Percentiles rank a stretch among this genome's conserved stretches.
These are phyloP conservation scores for Chloroceryle aenea DNA, from an alignment of 2,113 vertebrate genomes.

Conservation along the genomic window DNA sequence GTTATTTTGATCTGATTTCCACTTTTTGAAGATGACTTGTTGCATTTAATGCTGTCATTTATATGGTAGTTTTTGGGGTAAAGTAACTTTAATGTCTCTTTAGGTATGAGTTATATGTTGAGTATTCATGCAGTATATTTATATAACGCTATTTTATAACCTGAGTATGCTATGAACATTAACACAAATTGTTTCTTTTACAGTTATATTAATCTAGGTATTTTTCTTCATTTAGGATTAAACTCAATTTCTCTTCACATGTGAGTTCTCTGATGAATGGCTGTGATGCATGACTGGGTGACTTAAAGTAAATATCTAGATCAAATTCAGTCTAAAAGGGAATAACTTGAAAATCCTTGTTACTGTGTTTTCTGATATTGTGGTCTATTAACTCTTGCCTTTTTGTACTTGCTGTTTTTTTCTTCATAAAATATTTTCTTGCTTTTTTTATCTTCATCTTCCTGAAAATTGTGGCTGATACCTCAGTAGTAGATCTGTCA, in stretches of 20 bases:
- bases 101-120: background rate
- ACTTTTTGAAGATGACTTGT: background rate
- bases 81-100: background rate
- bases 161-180: background rate
- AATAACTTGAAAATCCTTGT: slow-evolving; percentile 15
- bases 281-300: slow-evolving; percentile 4
- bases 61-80: background rate
- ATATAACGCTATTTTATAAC: background rate
- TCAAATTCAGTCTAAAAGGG: background rate
- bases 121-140: background rate
- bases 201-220: background rate
- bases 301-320: slow-evolving; percentile 4
- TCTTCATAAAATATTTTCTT: background rate
- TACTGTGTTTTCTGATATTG: background rate
- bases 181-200: background rate
- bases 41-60: background rate
- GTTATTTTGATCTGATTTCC: background rate
- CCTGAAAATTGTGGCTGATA: background rate
- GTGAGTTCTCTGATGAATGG: slow-evolving; percentile 6
- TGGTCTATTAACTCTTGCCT: background rate
- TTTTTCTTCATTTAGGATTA: slow-evolving; percentile 47
- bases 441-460: background rate
- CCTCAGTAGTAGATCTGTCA: background rate
- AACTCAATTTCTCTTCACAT: background rate
- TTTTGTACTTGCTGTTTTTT: background rate